Evolutionary conservation across 2,797 vertebrate species (phyloP).

Genomic region (Coccyzus lansbergi): DNA sequence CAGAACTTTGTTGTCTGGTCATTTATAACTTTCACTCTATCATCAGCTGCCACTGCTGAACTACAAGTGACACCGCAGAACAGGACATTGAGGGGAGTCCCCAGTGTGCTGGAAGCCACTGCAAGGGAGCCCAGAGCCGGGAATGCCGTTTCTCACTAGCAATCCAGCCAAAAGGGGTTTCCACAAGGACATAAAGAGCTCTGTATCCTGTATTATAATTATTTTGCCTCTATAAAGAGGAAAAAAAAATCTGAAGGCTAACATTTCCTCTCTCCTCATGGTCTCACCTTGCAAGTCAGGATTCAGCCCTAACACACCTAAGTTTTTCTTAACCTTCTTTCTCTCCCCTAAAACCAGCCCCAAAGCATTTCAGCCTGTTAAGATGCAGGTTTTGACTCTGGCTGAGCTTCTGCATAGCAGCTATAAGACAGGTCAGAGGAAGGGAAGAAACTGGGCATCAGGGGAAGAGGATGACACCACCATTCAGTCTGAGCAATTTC

Average conservation of each 20-base stretch:
- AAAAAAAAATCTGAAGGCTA: not conserved
- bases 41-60: not conserved
- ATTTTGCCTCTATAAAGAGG: not conserved
- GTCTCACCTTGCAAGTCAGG: not conserved
- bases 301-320: not conserved
- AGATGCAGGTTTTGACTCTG: not conserved
- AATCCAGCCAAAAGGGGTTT: not conserved
- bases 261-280: not conserved
- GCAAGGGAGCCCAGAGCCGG: not conserved
- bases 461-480: fast-evolving
- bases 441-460: fast-evolving
- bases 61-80: fast-evolving
- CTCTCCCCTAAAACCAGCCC: not conserved
- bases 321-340: not conserved
- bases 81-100: not conserved
- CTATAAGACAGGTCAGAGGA: not conserved
- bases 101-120: not conserved
- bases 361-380: not conserved
- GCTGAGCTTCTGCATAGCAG: not conserved
- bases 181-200: not conserved
- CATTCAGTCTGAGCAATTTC: fast-evolving
- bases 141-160: not conserved
- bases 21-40: not conserved
- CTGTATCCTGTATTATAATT: not conserved
- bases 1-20: not conserved